Evolutionary conservation across 2,888 invertebrate genomes (phyloP).

Genomic region (Drosophila robusta): DNA sequence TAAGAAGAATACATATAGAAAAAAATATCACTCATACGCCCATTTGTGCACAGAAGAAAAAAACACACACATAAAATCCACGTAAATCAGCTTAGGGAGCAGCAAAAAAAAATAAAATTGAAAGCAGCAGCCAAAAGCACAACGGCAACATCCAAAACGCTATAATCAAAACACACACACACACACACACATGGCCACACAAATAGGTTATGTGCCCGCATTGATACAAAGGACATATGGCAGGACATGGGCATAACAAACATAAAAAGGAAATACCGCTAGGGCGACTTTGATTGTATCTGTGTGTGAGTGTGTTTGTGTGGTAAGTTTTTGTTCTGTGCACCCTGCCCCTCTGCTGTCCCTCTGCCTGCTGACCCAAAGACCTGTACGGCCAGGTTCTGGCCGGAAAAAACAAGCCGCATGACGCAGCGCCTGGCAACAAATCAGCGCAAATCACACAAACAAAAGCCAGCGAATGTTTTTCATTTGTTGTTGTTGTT

Average conservation of each 20-base stretch:
- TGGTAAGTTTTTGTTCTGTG: constrained; percentile 28
- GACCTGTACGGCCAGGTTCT: constrained; percentile 41
- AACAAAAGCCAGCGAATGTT: constrained; percentile 45
- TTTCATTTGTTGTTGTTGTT: not conserved
- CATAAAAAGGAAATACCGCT: constrained; percentile 46
- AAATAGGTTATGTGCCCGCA: constrained; percentile 43
- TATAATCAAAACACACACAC: constrained; percentile 60
- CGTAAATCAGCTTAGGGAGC: constrained; percentile 64
- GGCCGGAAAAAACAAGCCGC: constrained; percentile 62
- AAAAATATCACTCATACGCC: constrained; percentile 68
- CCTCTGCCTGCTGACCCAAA: constrained; percentile 58
- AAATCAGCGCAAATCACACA: constrained; percentile 78
- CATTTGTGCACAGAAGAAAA: constrained; percentile 44
- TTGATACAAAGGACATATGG: constrained; percentile 73
- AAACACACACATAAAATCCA: constrained; percentile 42
- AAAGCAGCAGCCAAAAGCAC: constrained; percentile 40
- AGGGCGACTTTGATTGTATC: constrained; percentile 11
- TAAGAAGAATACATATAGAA: constrained; percentile 16
- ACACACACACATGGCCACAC: constrained; percentile 1
- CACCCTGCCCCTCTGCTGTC: not conserved
- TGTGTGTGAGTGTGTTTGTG: constrained; percentile 8
- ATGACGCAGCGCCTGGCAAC: constrained; percentile 67
- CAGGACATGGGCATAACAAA: constrained; percentile 52
- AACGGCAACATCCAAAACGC: constrained; percentile 44
- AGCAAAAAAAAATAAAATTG: constrained; percentile 18